A percentile compares a stretch with the other conserved stretches of the same genome.
phyloP scores from a whole-genome alignment of 1,140 invertebrate genomes.

The Aleiodes sp. region DNA sequence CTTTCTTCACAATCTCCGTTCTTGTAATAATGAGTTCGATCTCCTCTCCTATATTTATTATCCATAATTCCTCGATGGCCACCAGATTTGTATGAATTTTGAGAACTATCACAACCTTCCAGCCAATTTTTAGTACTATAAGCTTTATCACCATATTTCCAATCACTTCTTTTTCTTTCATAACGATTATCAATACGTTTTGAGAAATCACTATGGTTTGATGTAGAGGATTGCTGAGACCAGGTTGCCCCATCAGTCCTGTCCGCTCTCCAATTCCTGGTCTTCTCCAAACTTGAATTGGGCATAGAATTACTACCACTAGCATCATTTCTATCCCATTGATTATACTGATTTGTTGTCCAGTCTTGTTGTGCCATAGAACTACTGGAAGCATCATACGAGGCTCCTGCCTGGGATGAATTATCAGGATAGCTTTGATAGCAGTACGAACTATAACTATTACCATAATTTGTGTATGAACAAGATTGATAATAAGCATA shows the following conservation, averaged over 20 bases:
- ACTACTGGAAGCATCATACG: constrained; percentile 38
- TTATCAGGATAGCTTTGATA: constrained; percentile 26
- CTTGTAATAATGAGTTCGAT: constrained; percentile 35
- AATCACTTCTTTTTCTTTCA: constrained; percentile 35
- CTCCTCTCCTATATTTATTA: constrained; percentile 26
- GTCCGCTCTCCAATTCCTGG: not conserved
- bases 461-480: not conserved
- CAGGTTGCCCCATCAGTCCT: constrained; percentile 38
- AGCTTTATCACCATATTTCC: constrained; percentile 23
- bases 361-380: constrained; percentile 28
- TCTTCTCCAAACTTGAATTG: not conserved
- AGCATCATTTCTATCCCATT: constrained; percentile 21
- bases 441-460: constrained; percentile 32
- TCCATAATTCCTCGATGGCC: constrained; percentile 8
- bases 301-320: too few relatives aligned
- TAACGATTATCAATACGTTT: constrained; percentile 39
- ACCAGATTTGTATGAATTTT: not conserved
- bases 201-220: constrained; percentile 21
- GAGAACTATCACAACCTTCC: not conserved
- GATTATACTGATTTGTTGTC: constrained; percentile 34
- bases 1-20: constrained; percentile 2
- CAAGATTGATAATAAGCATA: not conserved
- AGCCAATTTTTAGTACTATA: constrained; percentile 25
- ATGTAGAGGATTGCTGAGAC: constrained; percentile 23
- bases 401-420: constrained; percentile 24